Conservation (phyloP, 2,888 invertebrate genomes). For the Oeneis ivallda region DNA sequence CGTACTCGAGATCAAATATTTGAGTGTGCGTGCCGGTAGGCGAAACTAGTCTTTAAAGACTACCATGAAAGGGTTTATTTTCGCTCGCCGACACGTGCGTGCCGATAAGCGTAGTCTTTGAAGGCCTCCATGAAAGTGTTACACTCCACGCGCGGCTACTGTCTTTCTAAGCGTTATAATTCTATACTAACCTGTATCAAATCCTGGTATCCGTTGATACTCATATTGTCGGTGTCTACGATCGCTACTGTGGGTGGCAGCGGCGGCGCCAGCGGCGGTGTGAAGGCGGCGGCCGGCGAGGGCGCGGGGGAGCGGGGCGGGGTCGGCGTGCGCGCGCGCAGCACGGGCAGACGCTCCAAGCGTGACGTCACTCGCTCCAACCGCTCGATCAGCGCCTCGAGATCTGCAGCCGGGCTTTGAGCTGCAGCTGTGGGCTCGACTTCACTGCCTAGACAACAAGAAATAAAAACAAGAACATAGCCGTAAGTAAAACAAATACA, state of each 20-base stretch:
- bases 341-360: slow-evolving; percentile 81
- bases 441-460: slow-evolving; percentile 68
- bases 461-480: neutral
- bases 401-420: slow-evolving; percentile 77
- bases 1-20: too few species aligned
- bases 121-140: too few species aligned
- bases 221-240: slow-evolving; percentile 79
- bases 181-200: slow-evolving; percentile 81
- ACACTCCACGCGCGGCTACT: too few species aligned
- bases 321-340: slow-evolving; percentile 56
- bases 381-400: slow-evolving; percentile 87
- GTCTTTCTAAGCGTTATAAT: too few species aligned
- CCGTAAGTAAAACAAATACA: too few species aligned
- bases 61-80: too few species aligned
- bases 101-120: too few species aligned
- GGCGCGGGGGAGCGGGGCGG: slow-evolving; percentile 60
- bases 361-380: slow-evolving; percentile 88
- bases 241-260: slow-evolving; percentile 36
- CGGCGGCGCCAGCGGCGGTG: slow-evolving; percentile 50
- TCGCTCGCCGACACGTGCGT: too few species aligned
- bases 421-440: slow-evolving; percentile 67
- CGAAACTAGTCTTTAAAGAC: too few species aligned
- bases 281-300: slow-evolving; percentile 47
- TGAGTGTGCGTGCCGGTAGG: too few species aligned
- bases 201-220: slow-evolving; percentile 88